Evolutionary conservation across 2,797 vertebrate genomes (phyloP).

Genomic region (Sebastes glaucus): DNA sequence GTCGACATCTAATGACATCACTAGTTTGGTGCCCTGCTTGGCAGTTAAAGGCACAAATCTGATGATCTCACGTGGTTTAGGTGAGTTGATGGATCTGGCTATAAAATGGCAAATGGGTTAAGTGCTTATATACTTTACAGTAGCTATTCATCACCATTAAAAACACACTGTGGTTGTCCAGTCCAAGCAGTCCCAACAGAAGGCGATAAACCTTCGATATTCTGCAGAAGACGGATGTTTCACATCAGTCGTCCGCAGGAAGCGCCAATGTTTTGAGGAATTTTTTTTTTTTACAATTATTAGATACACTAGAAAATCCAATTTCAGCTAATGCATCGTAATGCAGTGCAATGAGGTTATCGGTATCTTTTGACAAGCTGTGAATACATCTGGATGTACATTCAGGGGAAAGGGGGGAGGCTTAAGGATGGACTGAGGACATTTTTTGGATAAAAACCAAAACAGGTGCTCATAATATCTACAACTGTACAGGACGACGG

Average conservation of each 20-base stretch:
- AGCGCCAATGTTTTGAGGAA: slow-evolving; percentile 34
- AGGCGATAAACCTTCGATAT: slow-evolving; percentile 16
- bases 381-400: slow-evolving; percentile 21
- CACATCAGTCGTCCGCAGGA: slow-evolving; percentile 62
- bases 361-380: slow-evolving; percentile 28
- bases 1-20: slow-evolving; percentile 73
- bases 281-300: slow-evolving; percentile 9
- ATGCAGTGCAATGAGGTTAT: slow-evolving; percentile 45
- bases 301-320: slow-evolving; percentile 46
- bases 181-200: slow-evolving; percentile 53
- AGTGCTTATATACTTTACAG: slow-evolving; percentile 74
- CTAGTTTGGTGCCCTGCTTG: slow-evolving; percentile 81
- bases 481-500: slow-evolving; percentile 57
- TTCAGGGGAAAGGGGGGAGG: slow-evolving; percentile 11
- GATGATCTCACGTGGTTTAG: slow-evolving; percentile 73
- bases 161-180: slow-evolving; percentile 51
- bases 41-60: slow-evolving; percentile 82
- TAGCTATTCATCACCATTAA: slow-evolving; percentile 62
- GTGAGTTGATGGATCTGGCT: slow-evolving; percentile 58
- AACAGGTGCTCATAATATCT: slow-evolving; percentile 49
- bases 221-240: slow-evolving; percentile 64
- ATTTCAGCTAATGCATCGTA: slow-evolving; percentile 37
- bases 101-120: slow-evolving; percentile 63
- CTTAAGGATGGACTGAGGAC: slow-evolving; percentile 32
- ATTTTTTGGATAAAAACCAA: slow-evolving; percentile 44